Base-by-base conservation (phyloP, 2,888 invertebrate species). In the Argyra leucocephala region DNA sequence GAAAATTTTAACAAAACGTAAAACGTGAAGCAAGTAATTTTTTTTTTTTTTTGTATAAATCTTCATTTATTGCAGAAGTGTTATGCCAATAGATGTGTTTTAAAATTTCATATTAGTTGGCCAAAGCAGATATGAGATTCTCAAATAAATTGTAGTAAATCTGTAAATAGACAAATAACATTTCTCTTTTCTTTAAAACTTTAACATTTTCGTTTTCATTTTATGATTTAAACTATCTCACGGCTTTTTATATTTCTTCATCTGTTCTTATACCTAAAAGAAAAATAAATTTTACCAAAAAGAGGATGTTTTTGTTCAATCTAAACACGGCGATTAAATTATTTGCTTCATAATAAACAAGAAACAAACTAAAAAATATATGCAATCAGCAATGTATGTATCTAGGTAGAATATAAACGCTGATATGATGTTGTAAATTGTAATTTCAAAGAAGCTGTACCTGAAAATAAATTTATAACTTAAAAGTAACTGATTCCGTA, bases 91-190 rank as follows among this genome's bases (percentile, higher is more conserved):
- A 48, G 48, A n/a, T 18, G 15, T 15, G 5, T 37, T 15, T 15
- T 10, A 37, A 15, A 12, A 9, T 48, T 48, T 48, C 48, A 48
- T 48, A 48, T 48, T 48, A 48, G 48, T 48, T 48, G 48, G 18
- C 48, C 48, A 48, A 18, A 48, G 48, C n/a, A 48, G 48, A 48
- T 18, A 18, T 18, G 1, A 18, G 5, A 48, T 48, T 48, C 48
- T 48, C 48, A 31, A 31, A n/a, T 10, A 31, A 31, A 7, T 7
- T 31, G 31, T 31, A 48, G 48, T 18, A 15, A 48, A 48, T 48
- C 48, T 48, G 48, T 48, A 48, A 48, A 48, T 48, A 48, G 48
- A 48, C 18, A 48, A 48, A 48, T 48, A 48, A 48, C 48, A 48
- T 15, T 48, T 48, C 48, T 48, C 48, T 48, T 48, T 48, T 48